Evolutionary conservation across 1,140 invertebrate genomes (phyloP), one percentile per base, ranked within the genome.

Genomic region (Tribolium madens): DNA sequence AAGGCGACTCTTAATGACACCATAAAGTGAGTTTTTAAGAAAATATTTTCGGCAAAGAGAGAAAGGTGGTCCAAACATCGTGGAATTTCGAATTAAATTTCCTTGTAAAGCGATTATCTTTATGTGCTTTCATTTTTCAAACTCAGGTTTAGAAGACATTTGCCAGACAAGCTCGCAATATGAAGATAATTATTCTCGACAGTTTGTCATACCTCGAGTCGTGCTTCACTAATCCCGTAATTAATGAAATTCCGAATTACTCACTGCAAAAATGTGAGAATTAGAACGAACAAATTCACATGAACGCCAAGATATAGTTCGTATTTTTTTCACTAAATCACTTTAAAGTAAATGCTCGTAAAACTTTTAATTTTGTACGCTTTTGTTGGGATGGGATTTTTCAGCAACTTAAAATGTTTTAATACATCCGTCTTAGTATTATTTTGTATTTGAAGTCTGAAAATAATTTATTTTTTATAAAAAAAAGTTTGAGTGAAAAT

Each of bases 91-190:
- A 78, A 78, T 76, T 78, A 75, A 78, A 78, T 78, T 78, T 72
- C 77, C 77, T 76, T 76, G 73, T 73, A 78, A 76, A 76, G 77
- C 77, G 77, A 78, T 78, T 78, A 78, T 78, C 73, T 78, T 78
- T 78, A 78, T 73, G 77, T 76, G 60, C 77, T 53, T 48, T 47
- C 77, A 78, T 78, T 78, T 78, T 78, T 78, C 77, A 78, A 78
- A 78, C 73, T 75, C 74, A 76, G 53, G 68, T 78, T 76, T 76
- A 76, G 73, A 76, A 76, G 77, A 78, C 77, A 78, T 76, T 78
- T 69, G 50, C 77, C 77, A 78, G 77, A 78, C 77, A 78, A 64
- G 73, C 75, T 73, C 18, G 74, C 69, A 75, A 78, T 76, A 73
- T 78, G 77, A 70, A 78, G 46, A 78, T 78, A 78, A 78, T 78